Percentiles rank a stretch among this genome's conserved stretches.
These are phyloP conservation scores for Eilema sororculum DNA, from an alignment of 2,888 invertebrate genomes.

Conservation along the genomic window DNA sequence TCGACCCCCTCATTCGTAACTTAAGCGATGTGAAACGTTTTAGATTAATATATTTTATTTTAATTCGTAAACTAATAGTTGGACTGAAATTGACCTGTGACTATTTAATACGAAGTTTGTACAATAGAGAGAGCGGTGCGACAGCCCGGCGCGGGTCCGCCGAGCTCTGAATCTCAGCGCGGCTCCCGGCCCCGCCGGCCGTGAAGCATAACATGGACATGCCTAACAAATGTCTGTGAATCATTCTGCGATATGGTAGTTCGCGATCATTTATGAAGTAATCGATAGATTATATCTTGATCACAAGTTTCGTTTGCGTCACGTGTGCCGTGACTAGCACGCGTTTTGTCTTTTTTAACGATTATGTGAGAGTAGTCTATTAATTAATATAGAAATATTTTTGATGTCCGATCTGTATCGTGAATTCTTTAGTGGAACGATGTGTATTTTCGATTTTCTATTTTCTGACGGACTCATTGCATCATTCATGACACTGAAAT, in stretches of 20 bases:
- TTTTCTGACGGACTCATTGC: slow-evolving; percentile 74
- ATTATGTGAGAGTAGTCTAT: slow-evolving; percentile 80
- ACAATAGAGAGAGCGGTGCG: slow-evolving; percentile 67
- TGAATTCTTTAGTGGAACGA: slow-evolving; percentile 75
- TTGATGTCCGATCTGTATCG: slow-evolving; percentile 85
- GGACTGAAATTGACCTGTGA: slow-evolving; percentile 80
- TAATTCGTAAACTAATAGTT: slow-evolving; percentile 65
- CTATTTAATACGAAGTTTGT: slow-evolving; percentile 64
- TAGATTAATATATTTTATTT: slow-evolving; percentile 64
- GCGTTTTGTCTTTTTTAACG: slow-evolving; percentile 72
- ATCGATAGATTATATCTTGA: slow-evolving; percentile 69
- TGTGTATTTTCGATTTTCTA: slow-evolving; percentile 79
- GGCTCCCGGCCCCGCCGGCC: slow-evolving; percentile 54
- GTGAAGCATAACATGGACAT: slow-evolving; percentile 45
- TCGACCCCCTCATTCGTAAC: slow-evolving; percentile 50
- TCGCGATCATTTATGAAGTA: slow-evolving; percentile 58
- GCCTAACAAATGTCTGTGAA: slow-evolving; percentile 56
- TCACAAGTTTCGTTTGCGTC: slow-evolving; percentile 67
- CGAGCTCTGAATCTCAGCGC: slow-evolving; percentile 79
- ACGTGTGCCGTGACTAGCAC: slow-evolving; percentile 64
- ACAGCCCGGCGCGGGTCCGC: slow-evolving; percentile 48
- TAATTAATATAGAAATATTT: slow-evolving; percentile 83
- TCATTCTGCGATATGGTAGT: slow-evolving; percentile 57
- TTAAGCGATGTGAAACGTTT: slow-evolving; percentile 62
- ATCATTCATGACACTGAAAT: slow-evolving; percentile 75